phyloP scores from a whole-genome alignment of 1,140 invertebrate genomes.

The Lerema accius region DNA sequence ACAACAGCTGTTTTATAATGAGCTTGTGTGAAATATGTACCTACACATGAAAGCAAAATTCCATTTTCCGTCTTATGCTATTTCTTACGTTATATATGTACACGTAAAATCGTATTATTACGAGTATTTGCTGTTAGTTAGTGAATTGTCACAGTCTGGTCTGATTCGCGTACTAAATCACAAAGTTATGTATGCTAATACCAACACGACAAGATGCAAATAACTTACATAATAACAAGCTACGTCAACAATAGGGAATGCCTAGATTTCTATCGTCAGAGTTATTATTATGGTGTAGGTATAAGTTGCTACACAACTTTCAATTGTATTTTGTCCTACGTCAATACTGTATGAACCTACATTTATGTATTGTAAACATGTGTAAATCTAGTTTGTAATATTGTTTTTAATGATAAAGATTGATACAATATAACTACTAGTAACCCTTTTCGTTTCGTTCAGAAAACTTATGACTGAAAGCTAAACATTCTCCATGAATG shows the following conservation, averaged over 20 bases:
- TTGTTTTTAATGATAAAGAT: too few relatives aligned
- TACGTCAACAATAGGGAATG: neutral
- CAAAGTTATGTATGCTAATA: slow-evolving; percentile 1
- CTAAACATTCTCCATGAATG: too few relatives aligned
- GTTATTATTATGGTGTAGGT: neutral
- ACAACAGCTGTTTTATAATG: neutral
- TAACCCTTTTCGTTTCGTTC: too few relatives aligned
- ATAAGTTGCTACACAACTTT: neutral
- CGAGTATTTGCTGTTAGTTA: neutral
- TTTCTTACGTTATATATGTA: too few relatives aligned
- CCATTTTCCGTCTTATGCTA: too few relatives aligned
- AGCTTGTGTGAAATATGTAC: neutral
- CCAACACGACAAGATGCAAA: slow-evolving; percentile 2
- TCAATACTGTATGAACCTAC: too few relatives aligned
- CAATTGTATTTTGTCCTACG: neutral
- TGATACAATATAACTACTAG: too few relatives aligned
- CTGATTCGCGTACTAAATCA: neutral
- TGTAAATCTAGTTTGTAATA: too few relatives aligned
- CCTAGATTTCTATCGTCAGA: neutral
- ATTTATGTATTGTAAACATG: too few relatives aligned
- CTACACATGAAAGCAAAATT: too few relatives aligned
- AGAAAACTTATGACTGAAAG: too few relatives aligned
- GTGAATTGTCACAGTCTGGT: neutral
- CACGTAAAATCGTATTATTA: too few relatives aligned
- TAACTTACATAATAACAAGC: slow-evolving; percentile 1